These are phyloP conservation scores for Bergia puertoricense DNA, from an alignment of 92 coral and sea anemone genomes.

Conservation along the genomic window DNA sequence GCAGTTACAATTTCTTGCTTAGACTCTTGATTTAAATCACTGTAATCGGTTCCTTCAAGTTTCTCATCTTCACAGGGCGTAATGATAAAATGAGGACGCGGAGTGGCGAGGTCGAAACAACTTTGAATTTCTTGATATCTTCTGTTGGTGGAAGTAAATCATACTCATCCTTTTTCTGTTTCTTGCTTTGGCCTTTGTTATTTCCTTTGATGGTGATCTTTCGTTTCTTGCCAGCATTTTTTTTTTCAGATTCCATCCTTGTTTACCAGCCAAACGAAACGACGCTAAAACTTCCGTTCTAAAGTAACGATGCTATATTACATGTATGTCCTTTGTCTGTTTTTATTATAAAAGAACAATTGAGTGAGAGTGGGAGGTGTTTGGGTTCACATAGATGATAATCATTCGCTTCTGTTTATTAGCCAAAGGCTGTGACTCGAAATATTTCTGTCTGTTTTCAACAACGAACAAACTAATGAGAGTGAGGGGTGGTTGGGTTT, in stretches of 20 bases:
- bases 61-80: constrained; percentile 28
- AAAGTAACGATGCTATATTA: too few species aligned
- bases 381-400: not conserved
- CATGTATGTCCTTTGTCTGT: too few species aligned
- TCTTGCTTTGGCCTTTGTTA: too few species aligned
- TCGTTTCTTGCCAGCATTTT: not conserved
- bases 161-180: too few species aligned
- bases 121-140: constrained; percentile 52
- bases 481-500: too few species aligned
- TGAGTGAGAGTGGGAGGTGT: too few species aligned
- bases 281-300: too few species aligned
- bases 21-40: not conserved
- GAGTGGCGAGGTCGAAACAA: constrained; percentile 60
- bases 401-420: not conserved
- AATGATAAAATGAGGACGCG: constrained; percentile 66
- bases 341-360: too few species aligned
- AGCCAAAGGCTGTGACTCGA: not conserved
- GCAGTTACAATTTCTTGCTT: constrained; percentile 46
- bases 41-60: constrained; percentile 18
- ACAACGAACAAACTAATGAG: too few species aligned
- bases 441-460: not conserved
- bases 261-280: too few species aligned
- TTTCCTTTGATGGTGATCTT: too few species aligned
- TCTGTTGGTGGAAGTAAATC: constrained; percentile 51
- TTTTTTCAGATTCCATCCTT: not conserved